A percentile compares a stretch with the other conserved stretches of the same genome.
Evolutionary conservation across 2,113 vertebrate genomes (phyloP).

Genomic region (Rissa tridactyla): DNA sequence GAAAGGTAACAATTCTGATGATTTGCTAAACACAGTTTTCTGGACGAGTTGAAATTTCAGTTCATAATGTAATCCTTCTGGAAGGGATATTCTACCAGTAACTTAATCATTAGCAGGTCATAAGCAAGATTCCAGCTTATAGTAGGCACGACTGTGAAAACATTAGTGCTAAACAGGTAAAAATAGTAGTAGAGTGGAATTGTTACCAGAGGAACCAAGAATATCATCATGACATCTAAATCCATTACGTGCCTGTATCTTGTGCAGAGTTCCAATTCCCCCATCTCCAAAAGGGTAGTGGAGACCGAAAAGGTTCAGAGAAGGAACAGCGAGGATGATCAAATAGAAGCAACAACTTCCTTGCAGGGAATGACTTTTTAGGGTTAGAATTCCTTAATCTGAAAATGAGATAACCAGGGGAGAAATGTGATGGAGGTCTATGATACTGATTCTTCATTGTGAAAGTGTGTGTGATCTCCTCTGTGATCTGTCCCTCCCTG

Average conservation of each 20-base stretch:
- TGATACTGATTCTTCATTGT: neutral
- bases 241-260: neutral
- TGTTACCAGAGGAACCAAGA: neutral
- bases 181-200: neutral
- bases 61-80: neutral
- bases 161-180: neutral
- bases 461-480: neutral
- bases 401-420: neutral
- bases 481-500: neutral
- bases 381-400: neutral
- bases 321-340: neutral
- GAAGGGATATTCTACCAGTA: neutral
- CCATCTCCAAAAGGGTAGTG: neutral
- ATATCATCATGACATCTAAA: neutral
- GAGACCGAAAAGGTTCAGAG: neutral
- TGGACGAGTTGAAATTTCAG: neutral
- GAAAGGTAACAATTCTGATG: neutral
- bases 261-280: neutral
- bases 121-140: neutral
- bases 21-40: neutral
- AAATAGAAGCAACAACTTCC: neutral
- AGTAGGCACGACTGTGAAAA: neutral
- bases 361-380: neutral
- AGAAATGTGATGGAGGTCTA: neutral
- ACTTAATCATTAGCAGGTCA: neutral